Base-by-base conservation (phyloP, 1,140 invertebrate genomes). In the Pararge aegeria region DNA sequence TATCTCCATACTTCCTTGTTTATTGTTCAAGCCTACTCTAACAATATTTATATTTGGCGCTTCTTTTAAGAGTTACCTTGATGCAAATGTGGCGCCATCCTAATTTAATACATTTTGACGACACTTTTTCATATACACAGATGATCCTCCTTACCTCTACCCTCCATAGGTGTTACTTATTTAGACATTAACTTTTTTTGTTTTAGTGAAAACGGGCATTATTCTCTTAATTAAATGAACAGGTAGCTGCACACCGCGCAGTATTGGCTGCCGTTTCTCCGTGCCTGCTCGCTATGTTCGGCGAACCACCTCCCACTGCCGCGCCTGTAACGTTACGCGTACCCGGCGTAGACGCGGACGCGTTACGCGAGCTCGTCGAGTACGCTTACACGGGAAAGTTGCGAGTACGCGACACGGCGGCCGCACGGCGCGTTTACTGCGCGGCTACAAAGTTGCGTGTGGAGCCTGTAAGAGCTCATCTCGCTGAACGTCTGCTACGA, bases 361-460 rank as follows among this genome's bases (percentile, higher is more conserved):
- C 95, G 38, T 90, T 97, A 69, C 92, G 94, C 61, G 93, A 92
- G 57, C 89, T 97, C 12, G 91, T 97, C 20, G 93, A 97, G 78
- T 97, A 95, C 87, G 94, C 94, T 21, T 97, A 97, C 85, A 96
- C 96, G 66, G 90, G 84, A 2, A 81, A 81, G 24, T 72, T 91
- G 38, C 78, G 89, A 50, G 88, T 90, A 34, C 77, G 81, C 7
- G 84, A 86, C 48, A 61, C 77, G 74, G 83, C 93, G 55, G 89
- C 94, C 73, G 94, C 96, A 13, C 94, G 94, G 71, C 91, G 93
- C 15, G 92, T 97, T 40, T 97, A 95, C 87, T 89, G 93, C 66
- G 93, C 95, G 20, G 95, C 96, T 5, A 92, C 91, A 61, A 91
- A 92, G 50, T 89, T 97, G 68, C 94, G 94, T 75, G 94, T 97